phyloP scores from a whole-genome alignment of 2,113 vertebrate species.

The Cebidichthys violaceus region DNA sequence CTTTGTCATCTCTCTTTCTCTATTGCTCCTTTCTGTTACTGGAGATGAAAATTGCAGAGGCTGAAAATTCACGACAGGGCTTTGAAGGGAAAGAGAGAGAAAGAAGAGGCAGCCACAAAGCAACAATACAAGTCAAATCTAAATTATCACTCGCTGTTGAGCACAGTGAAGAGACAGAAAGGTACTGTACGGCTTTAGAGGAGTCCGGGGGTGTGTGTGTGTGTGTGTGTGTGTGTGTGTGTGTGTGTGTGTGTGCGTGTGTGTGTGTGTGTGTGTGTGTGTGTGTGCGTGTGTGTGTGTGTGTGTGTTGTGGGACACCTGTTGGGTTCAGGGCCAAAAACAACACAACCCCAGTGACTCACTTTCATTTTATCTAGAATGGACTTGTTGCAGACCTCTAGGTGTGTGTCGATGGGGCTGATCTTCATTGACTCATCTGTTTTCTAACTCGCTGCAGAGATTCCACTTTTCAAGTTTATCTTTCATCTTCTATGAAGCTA shows the following conservation, averaged over 20 bases:
- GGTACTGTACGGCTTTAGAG: constrained; percentile 21
- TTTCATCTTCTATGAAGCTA: too few species aligned
- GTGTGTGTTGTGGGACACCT: constrained; percentile 38
- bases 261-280: too few species aligned
- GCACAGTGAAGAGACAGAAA: constrained; percentile 83
- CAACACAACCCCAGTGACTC: constrained; percentile 37
- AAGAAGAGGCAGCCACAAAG: constrained; percentile 76
- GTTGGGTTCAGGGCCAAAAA: constrained; percentile 41
- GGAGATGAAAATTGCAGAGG: constrained; percentile 88
- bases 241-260: too few species aligned
- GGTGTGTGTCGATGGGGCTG: background rate
- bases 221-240: too few species aligned
- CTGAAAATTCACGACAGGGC: constrained; percentile 92
- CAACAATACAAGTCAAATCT: constrained; percentile 94
- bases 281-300: background rate
- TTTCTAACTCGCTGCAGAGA: background rate
- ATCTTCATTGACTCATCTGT: background rate
- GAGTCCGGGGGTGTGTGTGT: constrained; percentile 18
- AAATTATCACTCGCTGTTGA: constrained; percentile 91
- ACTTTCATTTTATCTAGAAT: constrained; percentile 41
- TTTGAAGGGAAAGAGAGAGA: constrained; percentile 54
- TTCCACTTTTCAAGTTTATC: background rate
- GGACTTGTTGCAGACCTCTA: background rate
- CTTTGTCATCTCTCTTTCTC: constrained; percentile 78
- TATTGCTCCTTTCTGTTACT: constrained; percentile 62